Percentiles rank a stretch among this genome's conserved stretches.
Evolutionary conservation across 2,797 vertebrate species (phyloP).

Genomic region (Bovichtus variegatus): DNA sequence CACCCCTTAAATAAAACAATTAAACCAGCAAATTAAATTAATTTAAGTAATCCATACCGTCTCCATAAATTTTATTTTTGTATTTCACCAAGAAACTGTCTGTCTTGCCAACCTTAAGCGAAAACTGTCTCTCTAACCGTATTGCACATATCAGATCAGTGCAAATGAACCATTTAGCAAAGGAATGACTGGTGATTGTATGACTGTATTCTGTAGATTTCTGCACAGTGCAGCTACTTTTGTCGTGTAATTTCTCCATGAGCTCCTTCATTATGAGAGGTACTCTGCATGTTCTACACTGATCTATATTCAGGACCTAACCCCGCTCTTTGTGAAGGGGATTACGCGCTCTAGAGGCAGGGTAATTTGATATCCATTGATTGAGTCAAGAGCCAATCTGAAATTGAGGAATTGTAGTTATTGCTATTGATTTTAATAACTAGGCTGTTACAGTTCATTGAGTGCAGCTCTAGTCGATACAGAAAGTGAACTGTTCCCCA

Average conservation of each 20-base stretch:
- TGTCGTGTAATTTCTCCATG: constrained; percentile 50
- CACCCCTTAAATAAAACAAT: not conserved
- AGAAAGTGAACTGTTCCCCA: constrained; percentile 58
- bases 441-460: constrained; percentile 86
- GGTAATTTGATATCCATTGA: constrained; percentile 88
- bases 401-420: constrained; percentile 87
- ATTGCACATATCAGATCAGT: not conserved
- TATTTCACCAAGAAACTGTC: not conserved
- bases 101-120: not conserved
- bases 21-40: not conserved
- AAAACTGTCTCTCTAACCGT: not conserved
- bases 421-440: constrained; percentile 91
- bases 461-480: constrained; percentile 69
- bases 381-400: constrained; percentile 82
- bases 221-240: constrained; percentile 36
- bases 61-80: not conserved
- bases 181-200: constrained; percentile 24
- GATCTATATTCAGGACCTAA: constrained; percentile 75
- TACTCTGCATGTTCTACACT: constrained; percentile 64
- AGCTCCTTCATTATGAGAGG: constrained; percentile 52
- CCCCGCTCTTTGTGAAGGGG: constrained; percentile 71
- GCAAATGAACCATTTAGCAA: constrained; percentile 21
- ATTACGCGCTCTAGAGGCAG: constrained; percentile 79
- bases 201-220: constrained; percentile 18
- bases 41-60: not conserved